Evolutionary conservation across 2,888 invertebrate species (phyloP).

Genomic region (Boloria selene): DNA sequence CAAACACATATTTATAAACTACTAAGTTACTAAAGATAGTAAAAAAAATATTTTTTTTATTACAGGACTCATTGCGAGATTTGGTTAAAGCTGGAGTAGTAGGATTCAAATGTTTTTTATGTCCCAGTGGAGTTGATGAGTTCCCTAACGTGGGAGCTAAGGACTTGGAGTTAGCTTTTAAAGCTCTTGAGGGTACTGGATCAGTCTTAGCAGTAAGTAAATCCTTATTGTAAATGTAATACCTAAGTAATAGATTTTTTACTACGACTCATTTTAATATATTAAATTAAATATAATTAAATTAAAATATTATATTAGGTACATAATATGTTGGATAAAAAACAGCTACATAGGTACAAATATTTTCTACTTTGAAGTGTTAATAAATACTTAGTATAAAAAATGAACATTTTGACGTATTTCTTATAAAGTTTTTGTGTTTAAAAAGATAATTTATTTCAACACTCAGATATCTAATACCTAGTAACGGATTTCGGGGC

Average conservation of each 20-base stretch:
- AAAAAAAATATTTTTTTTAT: constrained; percentile 17
- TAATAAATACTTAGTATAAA: too few species aligned
- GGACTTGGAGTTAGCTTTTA: constrained; percentile 82
- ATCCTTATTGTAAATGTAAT: too few species aligned
- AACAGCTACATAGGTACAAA: too few species aligned
- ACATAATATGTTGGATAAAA: too few species aligned
- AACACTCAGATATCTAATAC: background rate
- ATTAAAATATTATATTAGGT: too few species aligned
- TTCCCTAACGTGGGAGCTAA: constrained; percentile 83
- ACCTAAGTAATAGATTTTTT: too few species aligned
- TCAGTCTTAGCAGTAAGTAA: constrained; percentile 84
- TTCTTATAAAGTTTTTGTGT: too few species aligned
- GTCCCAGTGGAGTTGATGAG: constrained; percentile 86
- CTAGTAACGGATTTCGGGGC: background rate
- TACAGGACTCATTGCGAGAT: constrained; percentile 80
- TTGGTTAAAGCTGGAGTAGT: constrained; percentile 86
- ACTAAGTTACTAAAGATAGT: background rate
- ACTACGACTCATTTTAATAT: too few species aligned
- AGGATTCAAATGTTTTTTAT: constrained; percentile 88
- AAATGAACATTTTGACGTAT: too few species aligned
- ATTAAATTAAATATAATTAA: too few species aligned
- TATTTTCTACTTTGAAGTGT: too few species aligned
- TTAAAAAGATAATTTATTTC: constrained; percentile 5
- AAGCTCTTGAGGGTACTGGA: constrained; percentile 81
- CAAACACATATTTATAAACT: background rate